These are phyloP conservation scores for Zeus faber DNA, from an alignment of 2,113 vertebrate species.

Conservation along the genomic window DNA sequence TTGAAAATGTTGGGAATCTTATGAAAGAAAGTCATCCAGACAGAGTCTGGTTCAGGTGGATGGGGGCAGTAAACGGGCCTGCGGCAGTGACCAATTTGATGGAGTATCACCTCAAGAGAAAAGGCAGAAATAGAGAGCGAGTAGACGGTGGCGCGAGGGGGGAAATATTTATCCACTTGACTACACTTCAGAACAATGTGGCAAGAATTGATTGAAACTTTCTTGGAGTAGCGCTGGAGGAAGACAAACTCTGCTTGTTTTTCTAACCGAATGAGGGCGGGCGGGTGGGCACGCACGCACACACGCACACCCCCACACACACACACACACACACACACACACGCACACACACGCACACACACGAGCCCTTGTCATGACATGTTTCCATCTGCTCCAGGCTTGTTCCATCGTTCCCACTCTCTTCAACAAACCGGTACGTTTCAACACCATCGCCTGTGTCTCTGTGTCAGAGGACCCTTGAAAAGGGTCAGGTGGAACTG, in stretches of 20 bases:
- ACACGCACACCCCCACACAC: constrained; percentile 38
- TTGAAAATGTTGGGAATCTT: constrained; percentile 39
- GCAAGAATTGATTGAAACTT: too few species aligned
- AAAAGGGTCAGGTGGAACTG: too few species aligned
- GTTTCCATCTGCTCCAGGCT: too few species aligned
- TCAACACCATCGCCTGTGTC: too few species aligned
- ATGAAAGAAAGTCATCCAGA: constrained; percentile 34
- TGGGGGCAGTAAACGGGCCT: neutral
- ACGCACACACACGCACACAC: neutral
- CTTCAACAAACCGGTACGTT: too few species aligned
- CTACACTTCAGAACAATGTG: constrained; percentile 16
- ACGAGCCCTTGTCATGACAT: too few species aligned
- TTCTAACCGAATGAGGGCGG: neutral
- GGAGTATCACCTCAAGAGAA: constrained; percentile 10
- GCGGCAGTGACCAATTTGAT: constrained; percentile 5
- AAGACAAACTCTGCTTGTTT: neutral
- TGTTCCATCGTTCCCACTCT: too few species aligned
- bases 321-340: neutral
- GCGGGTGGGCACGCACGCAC: constrained; percentile 32
- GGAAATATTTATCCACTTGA: constrained; percentile 25
- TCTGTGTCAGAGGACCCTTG: too few species aligned
- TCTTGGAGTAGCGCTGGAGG: too few species aligned
- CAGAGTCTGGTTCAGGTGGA: constrained; percentile 14
- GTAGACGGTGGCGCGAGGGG: neutral
- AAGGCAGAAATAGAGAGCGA: neutral